These are phyloP conservation scores for Pararge aegeria DNA, from an alignment of 1,140 invertebrate genomes.

Conservation along the genomic window DNA sequence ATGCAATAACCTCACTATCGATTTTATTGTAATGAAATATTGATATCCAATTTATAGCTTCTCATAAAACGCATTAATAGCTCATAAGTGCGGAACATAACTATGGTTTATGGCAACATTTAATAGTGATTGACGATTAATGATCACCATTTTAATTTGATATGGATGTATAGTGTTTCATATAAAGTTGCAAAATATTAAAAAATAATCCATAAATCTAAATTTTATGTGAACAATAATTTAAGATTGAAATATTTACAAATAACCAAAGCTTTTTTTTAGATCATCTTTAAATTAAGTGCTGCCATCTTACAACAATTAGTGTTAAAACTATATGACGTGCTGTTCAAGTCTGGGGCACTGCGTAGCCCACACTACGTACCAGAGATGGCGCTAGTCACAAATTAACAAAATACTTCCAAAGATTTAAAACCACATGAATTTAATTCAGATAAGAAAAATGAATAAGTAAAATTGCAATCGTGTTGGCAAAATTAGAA, in stretches of 20 bases:
- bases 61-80: constrained; percentile 26
- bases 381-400: neutral
- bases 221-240: too few relatives aligned
- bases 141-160: constrained; percentile 3
- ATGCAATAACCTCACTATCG: constrained; percentile 14
- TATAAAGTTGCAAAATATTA: neutral
- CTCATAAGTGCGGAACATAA: constrained; percentile 18
- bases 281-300: too few relatives aligned
- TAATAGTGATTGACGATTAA: constrained; percentile 31
- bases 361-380: too few relatives aligned
- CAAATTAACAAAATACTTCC: neutral
- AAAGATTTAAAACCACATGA: too few relatives aligned
- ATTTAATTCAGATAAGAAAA: too few relatives aligned
- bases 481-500: too few relatives aligned
- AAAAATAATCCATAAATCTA: too few relatives aligned
- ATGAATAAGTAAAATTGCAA: too few relatives aligned
- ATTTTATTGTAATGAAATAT: constrained; percentile 13
- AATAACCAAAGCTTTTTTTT: too few relatives aligned
- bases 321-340: too few relatives aligned
- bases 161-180: neutral
- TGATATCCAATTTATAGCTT: constrained; percentile 13
- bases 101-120: constrained; percentile 18
- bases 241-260: too few relatives aligned
- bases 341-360: too few relatives aligned
- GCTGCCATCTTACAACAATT: neutral